A percentile compares a stretch with the other conserved stretches of the same genome.
Evolutionary conservation across 2,113 vertebrate species (phyloP).

Genomic region (Alethe diademata): DNA sequence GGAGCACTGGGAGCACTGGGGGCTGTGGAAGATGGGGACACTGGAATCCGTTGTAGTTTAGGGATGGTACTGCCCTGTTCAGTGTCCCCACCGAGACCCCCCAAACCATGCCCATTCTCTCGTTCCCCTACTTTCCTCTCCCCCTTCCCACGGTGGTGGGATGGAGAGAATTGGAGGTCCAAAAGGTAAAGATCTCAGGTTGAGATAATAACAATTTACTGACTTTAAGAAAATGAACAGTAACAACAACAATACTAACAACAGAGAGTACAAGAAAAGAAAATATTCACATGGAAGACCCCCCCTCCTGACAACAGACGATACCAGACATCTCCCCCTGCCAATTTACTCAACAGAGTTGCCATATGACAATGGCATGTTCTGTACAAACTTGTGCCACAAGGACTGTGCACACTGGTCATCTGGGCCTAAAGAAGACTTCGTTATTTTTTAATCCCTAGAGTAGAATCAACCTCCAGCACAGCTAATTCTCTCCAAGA

Average conservation of each 20-base stretch:
- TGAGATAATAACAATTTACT: neutral
- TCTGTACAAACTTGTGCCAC: neutral
- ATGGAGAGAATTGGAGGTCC: neutral
- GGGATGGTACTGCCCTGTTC: neutral
- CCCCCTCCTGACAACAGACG: neutral
- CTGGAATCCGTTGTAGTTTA: neutral
- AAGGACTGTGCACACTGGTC: neutral
- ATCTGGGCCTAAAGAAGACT: neutral
- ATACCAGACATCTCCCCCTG: neutral
- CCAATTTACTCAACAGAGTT: neutral
- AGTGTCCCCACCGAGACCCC: neutral
- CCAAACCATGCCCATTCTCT: neutral
- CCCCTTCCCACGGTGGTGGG: neutral
- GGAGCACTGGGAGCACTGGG: neutral
- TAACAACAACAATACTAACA: neutral
- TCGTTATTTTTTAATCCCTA: neutral
- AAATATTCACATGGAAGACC: neutral
- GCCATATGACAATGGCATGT: accelerated
- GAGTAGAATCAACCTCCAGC: neutral
- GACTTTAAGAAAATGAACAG: neutral
- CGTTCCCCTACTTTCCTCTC: accelerated
- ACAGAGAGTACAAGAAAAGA: neutral
- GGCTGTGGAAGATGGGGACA: too few species aligned
- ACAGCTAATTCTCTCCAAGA: neutral
- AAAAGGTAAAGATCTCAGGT: neutral